A percentile compares a stretch with the other conserved stretches of the same genome.
Evolutionary conservation across 2,113 vertebrate species (phyloP).

Genomic region (Antennarius striatus): DNA sequence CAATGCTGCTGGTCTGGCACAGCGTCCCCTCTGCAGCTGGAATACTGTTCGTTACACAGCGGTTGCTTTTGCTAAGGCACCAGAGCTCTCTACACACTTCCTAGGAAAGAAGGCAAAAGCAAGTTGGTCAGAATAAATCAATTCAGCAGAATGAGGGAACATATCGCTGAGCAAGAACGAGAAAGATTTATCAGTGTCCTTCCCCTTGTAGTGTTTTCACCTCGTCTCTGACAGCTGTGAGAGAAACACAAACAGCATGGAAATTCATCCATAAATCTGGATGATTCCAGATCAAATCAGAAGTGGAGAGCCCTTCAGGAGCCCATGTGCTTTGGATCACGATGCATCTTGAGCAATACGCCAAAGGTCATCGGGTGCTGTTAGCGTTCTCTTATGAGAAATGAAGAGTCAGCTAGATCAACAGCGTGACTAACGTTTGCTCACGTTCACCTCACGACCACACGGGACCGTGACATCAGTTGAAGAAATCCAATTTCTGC

Average conservation of each 20-base stretch:
- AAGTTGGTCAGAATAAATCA: slow-evolving; percentile 92
- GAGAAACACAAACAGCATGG: slow-evolving; percentile 11
- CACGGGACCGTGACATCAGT: slow-evolving; percentile 65
- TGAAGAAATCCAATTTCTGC: slow-evolving; percentile 60
- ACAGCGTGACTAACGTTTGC: slow-evolving; percentile 67
- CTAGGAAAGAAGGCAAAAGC: slow-evolving; percentile 99
- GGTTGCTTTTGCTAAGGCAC: slow-evolving; percentile 99
- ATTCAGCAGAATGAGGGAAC: slow-evolving; percentile 17
- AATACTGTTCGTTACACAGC: slow-evolving; percentile 99
- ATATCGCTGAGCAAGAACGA: slow-evolving; percentile 7
- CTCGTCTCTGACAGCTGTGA: slow-evolving; percentile 7
- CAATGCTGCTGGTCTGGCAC: slow-evolving; percentile 95
- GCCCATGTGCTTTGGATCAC: slow-evolving; percentile 66
- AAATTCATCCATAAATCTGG: slow-evolving; percentile 37
- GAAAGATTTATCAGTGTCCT: slow-evolving; percentile 42
- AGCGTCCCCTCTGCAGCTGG: slow-evolving; percentile 96
- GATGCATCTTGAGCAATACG: slow-evolving; percentile 50
- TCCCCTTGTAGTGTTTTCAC: slow-evolving; percentile 18
- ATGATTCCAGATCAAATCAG: slow-evolving; percentile 37
- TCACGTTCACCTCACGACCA: slow-evolving; percentile 61
- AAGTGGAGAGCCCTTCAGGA: slow-evolving; percentile 20
- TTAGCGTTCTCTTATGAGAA: slow-evolving; percentile 62
- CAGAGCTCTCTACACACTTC: slow-evolving; percentile 99
- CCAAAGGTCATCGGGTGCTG: slow-evolving; percentile 48
- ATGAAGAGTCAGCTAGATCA: slow-evolving; percentile 71